phyloP scores from a whole-genome alignment of 2,797 vertebrate species.

The Parambassis ranga region DNA sequence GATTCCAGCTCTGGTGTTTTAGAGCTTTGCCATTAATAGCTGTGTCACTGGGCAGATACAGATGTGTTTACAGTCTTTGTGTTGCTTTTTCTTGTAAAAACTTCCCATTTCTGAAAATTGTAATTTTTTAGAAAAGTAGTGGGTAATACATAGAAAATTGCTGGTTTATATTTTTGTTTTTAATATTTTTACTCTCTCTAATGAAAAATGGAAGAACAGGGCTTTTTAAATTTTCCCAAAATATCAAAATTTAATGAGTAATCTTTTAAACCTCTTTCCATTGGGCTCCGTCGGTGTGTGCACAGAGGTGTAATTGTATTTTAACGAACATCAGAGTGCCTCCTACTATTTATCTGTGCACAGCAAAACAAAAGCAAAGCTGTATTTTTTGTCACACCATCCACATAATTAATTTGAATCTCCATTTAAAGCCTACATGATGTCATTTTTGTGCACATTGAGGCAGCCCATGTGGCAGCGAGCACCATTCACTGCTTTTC shows the following conservation, averaged over 20 bases:
- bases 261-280: background rate
- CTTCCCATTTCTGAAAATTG: no score
- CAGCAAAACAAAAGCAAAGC: background rate
- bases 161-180: no score
- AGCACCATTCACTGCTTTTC: background rate
- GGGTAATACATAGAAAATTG: no score
- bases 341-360: background rate
- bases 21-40: constrained; percentile 34
- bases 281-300: background rate
- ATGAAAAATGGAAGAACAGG: no score
- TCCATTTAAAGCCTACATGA: background rate
- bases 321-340: constrained; percentile 2
- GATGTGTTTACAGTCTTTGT: constrained; percentile 9
- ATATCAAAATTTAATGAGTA: no score
- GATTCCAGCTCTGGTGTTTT: constrained; percentile 19
- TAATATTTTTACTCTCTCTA: no score
- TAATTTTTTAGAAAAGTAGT: no score
- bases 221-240: no score
- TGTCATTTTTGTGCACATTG: background rate
- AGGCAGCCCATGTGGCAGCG: constrained; percentile 1
- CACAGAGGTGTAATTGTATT: constrained; percentile 12
- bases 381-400: no score
- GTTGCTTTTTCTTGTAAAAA: no score
- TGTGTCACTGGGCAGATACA: constrained; percentile 20
- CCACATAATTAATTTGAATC: background rate